A percentile compares a stretch with the other conserved stretches of the same genome.
These are phyloP conservation scores for Arizona elegans DNA, from an alignment of 2,113 vertebrate genomes.

Conservation along the genomic window DNA sequence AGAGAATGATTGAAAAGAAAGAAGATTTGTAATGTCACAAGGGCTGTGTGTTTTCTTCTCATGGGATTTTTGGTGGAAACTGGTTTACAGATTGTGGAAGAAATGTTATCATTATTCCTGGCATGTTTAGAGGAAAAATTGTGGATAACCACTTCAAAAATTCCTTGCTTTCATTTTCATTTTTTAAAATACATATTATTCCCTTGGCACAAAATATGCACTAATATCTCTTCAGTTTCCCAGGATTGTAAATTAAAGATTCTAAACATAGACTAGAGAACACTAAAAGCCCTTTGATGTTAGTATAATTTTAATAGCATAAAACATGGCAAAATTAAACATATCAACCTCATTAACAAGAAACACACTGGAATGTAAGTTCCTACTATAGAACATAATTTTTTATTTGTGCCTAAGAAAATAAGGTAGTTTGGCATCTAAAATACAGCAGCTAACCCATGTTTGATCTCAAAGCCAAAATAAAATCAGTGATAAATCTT, in stretches of 20 bases:
- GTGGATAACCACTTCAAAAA: slow-evolving; percentile 13
- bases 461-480: background rate
- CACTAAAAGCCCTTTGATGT: background rate
- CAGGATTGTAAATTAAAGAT: background rate
- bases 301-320: slow-evolving; percentile 15
- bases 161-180: slow-evolving; percentile 28
- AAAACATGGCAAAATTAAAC: background rate
- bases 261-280: slow-evolving; percentile 7
- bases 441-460: background rate
- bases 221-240: background rate
- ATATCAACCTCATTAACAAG: background rate
- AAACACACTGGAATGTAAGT: background rate
- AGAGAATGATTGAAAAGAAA: slow-evolving; percentile 1
- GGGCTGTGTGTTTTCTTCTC: background rate
- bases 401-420: background rate
- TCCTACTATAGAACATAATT: background rate
- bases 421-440: background rate
- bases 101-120: slow-evolving; percentile 17
- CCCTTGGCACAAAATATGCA: background rate
- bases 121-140: background rate
- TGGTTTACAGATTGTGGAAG: slow-evolving; percentile 7
- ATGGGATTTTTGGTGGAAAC: slow-evolving; percentile 4
- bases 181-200: slow-evolving; percentile 26
- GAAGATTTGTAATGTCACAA: background rate
- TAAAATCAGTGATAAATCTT: background rate